Percentiles rank a stretch among this genome's conserved stretches.
phyloP scores from a whole-genome alignment of 2,113 vertebrate genomes.

The Furnarius figulus region DNA sequence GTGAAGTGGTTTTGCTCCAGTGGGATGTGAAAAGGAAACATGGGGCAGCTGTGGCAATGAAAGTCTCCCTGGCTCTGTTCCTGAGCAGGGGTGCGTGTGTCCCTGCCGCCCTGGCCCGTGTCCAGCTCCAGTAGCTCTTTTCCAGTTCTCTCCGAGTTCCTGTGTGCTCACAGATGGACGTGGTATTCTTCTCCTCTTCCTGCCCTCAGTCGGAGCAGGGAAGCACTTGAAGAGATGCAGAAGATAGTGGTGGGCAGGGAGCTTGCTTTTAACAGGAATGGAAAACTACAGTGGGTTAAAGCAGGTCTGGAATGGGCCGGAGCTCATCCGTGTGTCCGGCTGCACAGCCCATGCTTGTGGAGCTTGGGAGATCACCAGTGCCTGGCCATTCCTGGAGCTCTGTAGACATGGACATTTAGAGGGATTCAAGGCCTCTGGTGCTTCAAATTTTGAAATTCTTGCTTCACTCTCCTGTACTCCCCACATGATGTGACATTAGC shows the following conservation, averaged over 20 bases:
- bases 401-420: rapidly evolving
- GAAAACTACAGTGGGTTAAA: rapidly evolving
- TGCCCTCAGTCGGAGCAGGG: background rate
- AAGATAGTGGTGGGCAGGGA: rapidly evolving
- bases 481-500: rapidly evolving
- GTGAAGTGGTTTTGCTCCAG: background rate
- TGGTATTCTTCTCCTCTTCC: background rate
- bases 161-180: background rate
- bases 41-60: rapidly evolving
- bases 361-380: rapidly evolving
- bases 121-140: background rate
- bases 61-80: background rate
- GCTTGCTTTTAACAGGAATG: background rate
- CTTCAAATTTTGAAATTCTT: background rate
- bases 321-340: background rate
- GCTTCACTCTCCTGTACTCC: rapidly evolving
- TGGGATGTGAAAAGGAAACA: background rate
- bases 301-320: rapidly evolving
- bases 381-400: background rate
- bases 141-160: background rate
- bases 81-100: background rate
- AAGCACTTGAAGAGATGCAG: background rate
- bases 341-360: background rate
- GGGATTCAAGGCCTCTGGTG: background rate
- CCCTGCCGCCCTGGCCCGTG: background rate